Conservation (phyloP, 2,888 invertebrate species). For the Herminia tarsipennalis region DNA sequence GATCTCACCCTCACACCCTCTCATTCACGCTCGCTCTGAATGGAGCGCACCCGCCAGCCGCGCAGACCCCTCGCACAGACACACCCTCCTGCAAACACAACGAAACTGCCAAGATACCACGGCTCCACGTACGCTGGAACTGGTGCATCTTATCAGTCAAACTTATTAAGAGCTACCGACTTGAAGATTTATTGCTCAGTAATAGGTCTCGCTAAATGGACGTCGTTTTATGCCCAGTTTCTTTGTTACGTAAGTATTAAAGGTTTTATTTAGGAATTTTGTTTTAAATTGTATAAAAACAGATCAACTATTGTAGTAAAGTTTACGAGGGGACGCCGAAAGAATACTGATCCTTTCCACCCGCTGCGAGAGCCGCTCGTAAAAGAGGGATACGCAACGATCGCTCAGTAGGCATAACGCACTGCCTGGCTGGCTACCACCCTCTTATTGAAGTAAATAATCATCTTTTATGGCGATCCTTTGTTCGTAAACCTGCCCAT, state of each 20-base stretch:
- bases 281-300: slow-evolving; percentile 47
- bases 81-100: slow-evolving; percentile 18
- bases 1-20: slow-evolving; percentile 12
- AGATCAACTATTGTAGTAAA: slow-evolving; percentile 45
- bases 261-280: slow-evolving; percentile 48
- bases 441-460: slow-evolving; percentile 35
- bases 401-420: slow-evolving; percentile 18
- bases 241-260: slow-evolving; percentile 50
- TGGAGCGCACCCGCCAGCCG: slow-evolving; percentile 36
- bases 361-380: slow-evolving; percentile 30
- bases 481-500: slow-evolving; percentile 27
- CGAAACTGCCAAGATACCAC: slow-evolving; percentile 4
- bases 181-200: slow-evolving; percentile 18
- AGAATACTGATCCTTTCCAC: slow-evolving; percentile 35
- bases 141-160: slow-evolving; percentile 20
- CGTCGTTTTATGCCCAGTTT: slow-evolving; percentile 37
- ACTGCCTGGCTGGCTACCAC: slow-evolving; percentile 32
- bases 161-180: slow-evolving; percentile 36
- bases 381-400: slow-evolving; percentile 19
- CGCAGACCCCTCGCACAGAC: slow-evolving; percentile 33
- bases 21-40: slow-evolving; percentile 33
- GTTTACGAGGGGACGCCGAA: slow-evolving; percentile 37
- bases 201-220: slow-evolving; percentile 37
- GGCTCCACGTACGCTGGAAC: slow-evolving; percentile 34
- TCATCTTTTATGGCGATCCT: slow-evolving; percentile 25